These are phyloP conservation scores for Brachystomella parvula DNA, from an alignment of 1,140 invertebrate genomes.

Conservation along the genomic window DNA sequence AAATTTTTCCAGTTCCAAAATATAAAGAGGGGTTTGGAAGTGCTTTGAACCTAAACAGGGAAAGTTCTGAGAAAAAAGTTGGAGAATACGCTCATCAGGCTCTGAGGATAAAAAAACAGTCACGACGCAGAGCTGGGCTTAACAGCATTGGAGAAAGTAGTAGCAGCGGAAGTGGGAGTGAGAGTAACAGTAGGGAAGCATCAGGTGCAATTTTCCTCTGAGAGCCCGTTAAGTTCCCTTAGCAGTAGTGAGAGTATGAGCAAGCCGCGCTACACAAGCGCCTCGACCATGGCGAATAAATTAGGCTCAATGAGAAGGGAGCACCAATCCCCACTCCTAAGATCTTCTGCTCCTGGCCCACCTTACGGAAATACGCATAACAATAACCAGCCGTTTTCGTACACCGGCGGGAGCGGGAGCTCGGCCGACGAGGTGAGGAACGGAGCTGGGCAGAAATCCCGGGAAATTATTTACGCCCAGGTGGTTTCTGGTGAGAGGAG, in stretches of 20 bases:
- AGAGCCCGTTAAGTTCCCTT: conserved; percentile 22
- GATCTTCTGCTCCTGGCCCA: conserved; percentile 38
- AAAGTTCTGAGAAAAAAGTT: conserved; percentile 13
- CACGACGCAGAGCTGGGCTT: conserved; percentile 5
- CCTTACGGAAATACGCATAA: conserved; percentile 55
- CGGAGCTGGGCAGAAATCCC: neutral
- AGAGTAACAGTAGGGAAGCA: neutral
- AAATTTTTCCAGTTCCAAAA: neutral
- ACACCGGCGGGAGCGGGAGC: conserved; percentile 42
- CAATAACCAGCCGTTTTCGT: conserved; percentile 65
- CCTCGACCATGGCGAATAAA: conserved; percentile 25
- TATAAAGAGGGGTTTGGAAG: neutral
- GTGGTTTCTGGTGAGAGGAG: conserved; percentile 53
- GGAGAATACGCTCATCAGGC: neutral
- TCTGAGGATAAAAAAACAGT: conserved; percentile 16
- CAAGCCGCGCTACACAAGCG: conserved; percentile 3
- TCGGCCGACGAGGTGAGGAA: conserved; percentile 11
- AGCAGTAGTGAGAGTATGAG: conserved; percentile 10
- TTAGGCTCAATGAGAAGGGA: conserved; percentile 15
- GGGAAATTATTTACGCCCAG: conserved; percentile 61
- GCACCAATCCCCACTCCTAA: conserved; percentile 2
- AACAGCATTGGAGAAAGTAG: conserved; percentile 12
- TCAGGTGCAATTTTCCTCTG: conserved; percentile 9
- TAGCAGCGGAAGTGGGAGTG: conserved; percentile 19
- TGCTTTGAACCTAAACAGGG: no score